Conservation (phyloP, 2,797 vertebrate species). For the Natrix natrix region DNA sequence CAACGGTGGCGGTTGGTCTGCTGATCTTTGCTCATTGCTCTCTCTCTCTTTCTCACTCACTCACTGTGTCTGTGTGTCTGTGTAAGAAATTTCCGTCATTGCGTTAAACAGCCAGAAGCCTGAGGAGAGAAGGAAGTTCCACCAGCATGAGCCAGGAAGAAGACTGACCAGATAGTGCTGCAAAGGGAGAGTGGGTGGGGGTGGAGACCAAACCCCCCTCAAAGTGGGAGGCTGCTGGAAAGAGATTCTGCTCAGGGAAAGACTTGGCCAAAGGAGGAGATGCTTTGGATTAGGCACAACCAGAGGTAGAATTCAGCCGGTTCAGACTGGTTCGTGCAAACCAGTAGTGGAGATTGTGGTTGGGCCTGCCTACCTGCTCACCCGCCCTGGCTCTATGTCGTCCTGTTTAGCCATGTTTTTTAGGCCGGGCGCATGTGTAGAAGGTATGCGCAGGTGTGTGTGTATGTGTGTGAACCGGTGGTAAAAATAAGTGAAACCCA, state of each 20-base stretch:
- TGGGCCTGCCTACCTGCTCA: no score
- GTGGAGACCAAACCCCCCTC: background rate
- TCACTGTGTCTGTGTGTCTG: background rate
- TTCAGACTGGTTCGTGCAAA: no score
- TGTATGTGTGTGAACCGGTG: no score
- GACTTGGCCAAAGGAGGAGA: background rate
- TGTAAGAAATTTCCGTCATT: constrained; percentile 1
- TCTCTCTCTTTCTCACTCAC: no score
- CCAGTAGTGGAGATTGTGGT: no score
- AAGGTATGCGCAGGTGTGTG: no score
- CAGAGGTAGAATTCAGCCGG: no score
- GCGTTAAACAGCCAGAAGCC: background rate
- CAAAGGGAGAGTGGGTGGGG: background rate
- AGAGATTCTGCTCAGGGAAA: background rate
- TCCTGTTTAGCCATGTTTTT: no score
- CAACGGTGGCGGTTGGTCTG: background rate
- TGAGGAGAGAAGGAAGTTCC: background rate
- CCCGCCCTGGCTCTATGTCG: no score
- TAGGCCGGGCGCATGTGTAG: no score
- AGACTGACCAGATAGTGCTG: constrained; percentile 16
- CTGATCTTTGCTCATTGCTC: constrained; percentile 25
- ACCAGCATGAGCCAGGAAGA: background rate
- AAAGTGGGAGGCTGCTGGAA: background rate
- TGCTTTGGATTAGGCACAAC: background rate
- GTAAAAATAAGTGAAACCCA: no score